Conservation (phyloP, 1,140 invertebrate genomes). For the Heliothis subflexa region DNA sequence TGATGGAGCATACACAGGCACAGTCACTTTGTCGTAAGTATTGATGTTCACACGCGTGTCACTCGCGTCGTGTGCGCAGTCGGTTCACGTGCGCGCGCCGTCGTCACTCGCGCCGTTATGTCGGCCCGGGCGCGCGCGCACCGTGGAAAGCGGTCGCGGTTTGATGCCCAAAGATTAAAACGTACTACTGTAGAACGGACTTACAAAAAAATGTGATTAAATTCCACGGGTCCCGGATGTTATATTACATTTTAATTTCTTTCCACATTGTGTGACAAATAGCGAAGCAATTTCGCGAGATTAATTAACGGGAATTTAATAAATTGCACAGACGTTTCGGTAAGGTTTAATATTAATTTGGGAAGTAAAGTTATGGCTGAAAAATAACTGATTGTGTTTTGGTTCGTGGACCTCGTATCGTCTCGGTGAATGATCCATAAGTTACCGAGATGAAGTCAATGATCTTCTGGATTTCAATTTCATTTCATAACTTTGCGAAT, state of each 20-base stretch:
- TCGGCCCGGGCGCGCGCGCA: constrained; percentile 39
- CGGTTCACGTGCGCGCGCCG: constrained; percentile 21
- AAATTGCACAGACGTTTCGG: constrained; percentile 2
- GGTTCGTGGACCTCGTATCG: not conserved
- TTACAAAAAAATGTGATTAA: constrained; percentile 21
- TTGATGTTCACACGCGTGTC: constrained; percentile 45
- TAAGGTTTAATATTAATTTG: constrained; percentile 22
- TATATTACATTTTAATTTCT: constrained; percentile 28
- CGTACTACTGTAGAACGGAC: constrained; percentile 8
- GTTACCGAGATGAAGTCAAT: constrained; percentile 1
- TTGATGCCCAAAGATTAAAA: constrained; percentile 46
- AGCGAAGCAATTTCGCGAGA: constrained; percentile 1
- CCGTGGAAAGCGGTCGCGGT: constrained; percentile 52
- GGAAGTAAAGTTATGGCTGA: not conserved
- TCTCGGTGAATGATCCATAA: constrained; percentile 13
- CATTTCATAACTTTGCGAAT: constrained; percentile 5
- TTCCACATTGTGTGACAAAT: constrained; percentile 12
- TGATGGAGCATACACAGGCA: constrained; percentile 31
- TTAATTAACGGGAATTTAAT: constrained; percentile 39
- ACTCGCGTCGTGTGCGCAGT: constrained; percentile 39
- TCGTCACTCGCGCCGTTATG: constrained; percentile 47
- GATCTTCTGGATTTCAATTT: constrained; percentile 23
- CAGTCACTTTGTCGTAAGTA: constrained; percentile 40
- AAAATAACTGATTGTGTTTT: constrained; percentile 6
- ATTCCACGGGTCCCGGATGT: constrained; percentile 10